Base-by-base conservation (phyloP, 2,797 vertebrate species). In the Pipistrellus nathusii region DNA sequence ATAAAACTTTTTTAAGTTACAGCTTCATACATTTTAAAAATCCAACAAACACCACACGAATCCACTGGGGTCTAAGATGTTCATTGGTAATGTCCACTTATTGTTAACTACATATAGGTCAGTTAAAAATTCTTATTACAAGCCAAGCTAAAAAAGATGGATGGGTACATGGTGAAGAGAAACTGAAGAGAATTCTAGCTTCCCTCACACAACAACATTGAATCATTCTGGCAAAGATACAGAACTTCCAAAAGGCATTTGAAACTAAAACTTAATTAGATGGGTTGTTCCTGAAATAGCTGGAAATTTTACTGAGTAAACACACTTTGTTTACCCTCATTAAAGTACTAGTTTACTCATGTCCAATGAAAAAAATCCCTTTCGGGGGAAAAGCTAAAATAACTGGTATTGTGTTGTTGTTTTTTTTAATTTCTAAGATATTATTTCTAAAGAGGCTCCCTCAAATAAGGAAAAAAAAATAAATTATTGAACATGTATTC, bases 241-340 rank as follows among this genome's bases (percentile, higher is more conserved):
- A 93, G 84, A 76, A 88, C 84, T 94, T 95, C 71, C 53, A 93
- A 83, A 93, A 66, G 53, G n/a, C n/a, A 59, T 85, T 68, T 77
- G 84, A 96, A 97, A 97, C 94, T 86, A 96, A 97, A 93, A 75
- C 75, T 88, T 88, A 96, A 93, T 96, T 57, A 94, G 23, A 2
- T 92, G 8, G 5, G 75, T 68, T 91, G 4, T 88, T 96, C 35
- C 80, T 93, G 86, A 87, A 76, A 93, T 86, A 85, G 48, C 55
- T 90, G 81, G 69, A 62, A 85, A 85, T 88, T 93, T 94, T 96
- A 64, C 86, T 77, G 73, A 87, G 64, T 84, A 93, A 95, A 96
- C 88, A 92, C 59, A 91, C 11, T 95, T 93, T 96, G 12, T 93
- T 97, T 96, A 17, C 85, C 86, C 94, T 69, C 17, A 53, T 80